Conservation (phyloP, 2,113 vertebrate genomes). For the Nesoenas mayeri region DNA sequence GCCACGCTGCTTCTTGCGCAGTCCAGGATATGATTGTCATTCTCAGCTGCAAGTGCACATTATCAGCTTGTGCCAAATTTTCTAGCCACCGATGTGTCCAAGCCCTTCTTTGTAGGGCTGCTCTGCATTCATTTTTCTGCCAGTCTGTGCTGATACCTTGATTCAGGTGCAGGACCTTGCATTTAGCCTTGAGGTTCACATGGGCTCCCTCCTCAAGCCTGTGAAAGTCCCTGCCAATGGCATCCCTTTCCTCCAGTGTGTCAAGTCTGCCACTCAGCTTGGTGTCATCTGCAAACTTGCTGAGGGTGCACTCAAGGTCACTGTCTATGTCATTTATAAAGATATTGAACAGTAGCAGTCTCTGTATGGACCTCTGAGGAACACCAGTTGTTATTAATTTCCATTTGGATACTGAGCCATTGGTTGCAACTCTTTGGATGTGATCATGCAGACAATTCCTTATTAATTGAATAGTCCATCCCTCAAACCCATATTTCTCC, state of each 20-base stretch:
- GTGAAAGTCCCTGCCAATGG: background rate
- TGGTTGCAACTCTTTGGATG: background rate
- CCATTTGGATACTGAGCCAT: background rate
- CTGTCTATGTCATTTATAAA: background rate
- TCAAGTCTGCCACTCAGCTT: background rate
- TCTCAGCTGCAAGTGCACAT: background rate
- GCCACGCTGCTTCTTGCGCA: background rate
- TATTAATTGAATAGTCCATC: background rate
- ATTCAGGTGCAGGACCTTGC: no score
- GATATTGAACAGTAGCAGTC: background rate
- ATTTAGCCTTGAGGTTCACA: no score
- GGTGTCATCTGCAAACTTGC: background rate
- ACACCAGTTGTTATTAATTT: background rate
- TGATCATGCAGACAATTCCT: accelerated
- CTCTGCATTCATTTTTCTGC: background rate
- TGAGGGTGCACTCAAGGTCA: background rate
- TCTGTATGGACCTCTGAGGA: background rate
- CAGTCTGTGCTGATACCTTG: no score
- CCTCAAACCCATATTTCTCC: background rate
- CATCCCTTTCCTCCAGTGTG: accelerated
- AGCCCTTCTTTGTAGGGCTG: background rate
- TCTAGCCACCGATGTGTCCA: background rate
- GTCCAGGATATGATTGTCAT: background rate
- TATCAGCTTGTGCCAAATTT: background rate
- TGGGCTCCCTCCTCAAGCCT: background rate